Conservation (phyloP, 92 coral and sea anemone species). For the Palythoa heliodiscus region DNA sequence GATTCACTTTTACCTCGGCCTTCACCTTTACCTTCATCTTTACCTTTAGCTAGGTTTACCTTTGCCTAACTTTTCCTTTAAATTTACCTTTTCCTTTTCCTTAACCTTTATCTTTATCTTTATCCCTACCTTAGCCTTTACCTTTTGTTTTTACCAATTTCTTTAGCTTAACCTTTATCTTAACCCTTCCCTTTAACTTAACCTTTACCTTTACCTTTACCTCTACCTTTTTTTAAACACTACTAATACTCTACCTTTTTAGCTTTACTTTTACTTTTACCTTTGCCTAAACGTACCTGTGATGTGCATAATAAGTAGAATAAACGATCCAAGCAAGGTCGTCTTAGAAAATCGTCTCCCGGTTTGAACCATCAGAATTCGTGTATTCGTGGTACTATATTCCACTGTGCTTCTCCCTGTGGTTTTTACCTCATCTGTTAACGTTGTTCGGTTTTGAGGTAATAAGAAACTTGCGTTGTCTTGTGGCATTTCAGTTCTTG, state of each 20-base stretch:
- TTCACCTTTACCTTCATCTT: too few species aligned
- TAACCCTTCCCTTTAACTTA: too few species aligned
- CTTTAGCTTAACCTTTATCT: too few species aligned
- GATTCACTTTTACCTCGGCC: too few species aligned
- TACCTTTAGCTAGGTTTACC: too few species aligned
- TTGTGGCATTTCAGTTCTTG: not conserved
- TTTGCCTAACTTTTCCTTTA: too few species aligned
- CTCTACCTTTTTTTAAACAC: not conserved
- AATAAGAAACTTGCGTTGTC: not conserved
- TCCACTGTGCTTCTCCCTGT: not conserved
- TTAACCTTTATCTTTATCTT: too few species aligned
- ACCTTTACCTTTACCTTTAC: too few species aligned
- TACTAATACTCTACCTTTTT: not conserved
- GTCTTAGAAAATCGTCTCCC: not conserved
- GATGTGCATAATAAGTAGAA: slow-evolving; percentile 15
- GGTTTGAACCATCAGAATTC: not conserved
- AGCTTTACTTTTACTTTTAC: not conserved
- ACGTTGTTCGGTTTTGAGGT: not conserved
- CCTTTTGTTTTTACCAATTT: too few species aligned
- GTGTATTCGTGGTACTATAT: not conserved
- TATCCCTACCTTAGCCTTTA: too few species aligned
- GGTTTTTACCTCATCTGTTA: not conserved
- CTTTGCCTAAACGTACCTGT: slow-evolving; percentile 1
- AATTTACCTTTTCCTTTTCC: too few species aligned
- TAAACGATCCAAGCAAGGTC: not conserved